Base-by-base conservation (phyloP, 2,888 invertebrate genomes). In the Lepidonotus clava region DNA sequence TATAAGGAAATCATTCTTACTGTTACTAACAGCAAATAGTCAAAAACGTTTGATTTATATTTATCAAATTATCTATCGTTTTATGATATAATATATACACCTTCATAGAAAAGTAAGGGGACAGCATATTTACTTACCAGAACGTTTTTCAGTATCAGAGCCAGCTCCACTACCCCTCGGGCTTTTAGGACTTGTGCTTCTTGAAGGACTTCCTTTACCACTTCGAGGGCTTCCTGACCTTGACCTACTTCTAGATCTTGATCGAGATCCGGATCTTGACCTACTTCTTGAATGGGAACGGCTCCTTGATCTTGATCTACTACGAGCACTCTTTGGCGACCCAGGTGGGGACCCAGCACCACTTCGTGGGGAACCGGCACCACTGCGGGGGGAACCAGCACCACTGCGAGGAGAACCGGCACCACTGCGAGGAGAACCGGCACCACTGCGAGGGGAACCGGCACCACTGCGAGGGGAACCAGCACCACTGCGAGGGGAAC, bases 261-360 rank as follows among this genome's bases (percentile, higher is more conserved):
- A 86, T 21, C 89, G 87, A 14, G 87, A 87, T 14, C 86, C 84
- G 0, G 88, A 84, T 71, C 84, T 87, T 28, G 88, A 89, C 24
- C 83, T 83, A 51, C 83, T 83, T 38, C 90, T 88, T 41, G 89
- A 90, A 6, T 88, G 84, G 56, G 89, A 89, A 14, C 90, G 89
- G 40, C 87, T 88, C 34, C 86, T 86, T 51, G 86, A 86, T 34
- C 80, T 38, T 5, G 77, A 77, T 46, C 77, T 36, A 77, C 86
- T 77, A 18, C 53, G 14, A 0, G 32, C 61, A 66, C 76, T 76
- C 53, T 53, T 14, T 53, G 53, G n/a, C 76, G 76, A 36, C 41
- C 40, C 28, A 14, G 51, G 83, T 5, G 86, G 83, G 53, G 80
- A 53, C 6, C 80, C 80, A 36, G 86, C 80, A 41, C 86, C 67